A percentile compares a stretch with the other conserved stretches of the same genome.
phyloP scores from a whole-genome alignment of 2,113 vertebrate genomes.

The Calypte anna region DNA sequence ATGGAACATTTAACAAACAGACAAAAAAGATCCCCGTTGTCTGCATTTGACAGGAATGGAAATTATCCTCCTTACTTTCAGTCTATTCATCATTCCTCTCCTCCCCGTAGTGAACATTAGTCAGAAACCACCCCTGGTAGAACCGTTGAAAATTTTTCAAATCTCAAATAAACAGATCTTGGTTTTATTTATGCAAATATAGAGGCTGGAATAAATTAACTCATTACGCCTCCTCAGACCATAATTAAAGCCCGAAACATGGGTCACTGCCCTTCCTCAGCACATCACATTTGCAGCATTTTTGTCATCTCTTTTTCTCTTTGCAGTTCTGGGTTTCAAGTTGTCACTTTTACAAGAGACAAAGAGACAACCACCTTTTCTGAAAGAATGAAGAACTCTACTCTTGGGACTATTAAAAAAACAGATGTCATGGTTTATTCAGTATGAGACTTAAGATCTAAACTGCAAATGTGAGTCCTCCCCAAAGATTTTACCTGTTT shows the following conservation, averaged over 20 bases:
- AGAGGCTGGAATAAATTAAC: background rate
- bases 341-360: background rate
- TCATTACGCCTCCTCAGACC: rapidly evolving
- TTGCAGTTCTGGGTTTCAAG: background rate
- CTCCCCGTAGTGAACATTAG: background rate
- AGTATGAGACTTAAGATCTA: background rate
- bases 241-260: background rate
- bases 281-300: background rate
- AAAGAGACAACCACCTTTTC: rapidly evolving
- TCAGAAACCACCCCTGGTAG: background rate
- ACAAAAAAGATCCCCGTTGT: background rate
- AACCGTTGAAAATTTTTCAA: background rate
- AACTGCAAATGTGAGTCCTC: background rate
- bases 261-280: background rate
- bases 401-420: background rate
- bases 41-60: background rate
- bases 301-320: background rate
- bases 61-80: background rate
- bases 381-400: background rate
- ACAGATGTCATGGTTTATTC: background rate
- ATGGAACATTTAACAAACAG: conserved; percentile 11
- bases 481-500: background rate
- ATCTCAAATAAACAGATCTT: background rate
- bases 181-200: background rate
- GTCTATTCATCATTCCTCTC: background rate